Evolutionary conservation across 2,113 vertebrate species (phyloP).

Genomic region (Tupaia chinensis): DNA sequence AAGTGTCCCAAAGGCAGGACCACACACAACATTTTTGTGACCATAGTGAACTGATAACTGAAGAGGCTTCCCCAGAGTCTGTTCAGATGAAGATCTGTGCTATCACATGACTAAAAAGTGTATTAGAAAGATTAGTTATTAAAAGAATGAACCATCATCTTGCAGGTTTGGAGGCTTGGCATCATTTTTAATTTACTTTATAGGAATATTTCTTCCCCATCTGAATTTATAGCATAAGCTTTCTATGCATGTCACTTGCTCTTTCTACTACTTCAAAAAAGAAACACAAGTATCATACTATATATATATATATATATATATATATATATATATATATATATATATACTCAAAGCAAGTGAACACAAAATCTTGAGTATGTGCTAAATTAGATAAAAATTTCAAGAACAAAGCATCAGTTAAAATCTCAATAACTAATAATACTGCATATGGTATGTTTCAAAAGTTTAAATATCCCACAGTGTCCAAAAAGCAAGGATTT

Average conservation of each 20-base stretch:
- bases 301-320: not conserved
- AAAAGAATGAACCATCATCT: not conserved
- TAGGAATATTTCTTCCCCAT: not conserved
- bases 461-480: not conserved
- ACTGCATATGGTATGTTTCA: not conserved
- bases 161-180: not conserved
- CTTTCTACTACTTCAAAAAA: not conserved
- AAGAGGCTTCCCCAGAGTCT: not conserved
- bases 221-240: not conserved
- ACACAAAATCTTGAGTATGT: not conserved
- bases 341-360: not conserved
- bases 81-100: not conserved
- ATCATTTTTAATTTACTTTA: not conserved
- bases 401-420: not conserved
- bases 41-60: not conserved
- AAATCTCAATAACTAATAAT: not conserved
- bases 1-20: not conserved
- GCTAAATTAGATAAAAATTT: not conserved
- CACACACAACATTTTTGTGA: not conserved
- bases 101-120: not conserved
- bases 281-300: too few species aligned
- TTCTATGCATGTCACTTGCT: not conserved
- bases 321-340: not conserved
- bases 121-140: too few species aligned
- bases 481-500: not conserved